Conservation (phyloP, 2,113 vertebrate species). For the Danio rerio region DNA sequence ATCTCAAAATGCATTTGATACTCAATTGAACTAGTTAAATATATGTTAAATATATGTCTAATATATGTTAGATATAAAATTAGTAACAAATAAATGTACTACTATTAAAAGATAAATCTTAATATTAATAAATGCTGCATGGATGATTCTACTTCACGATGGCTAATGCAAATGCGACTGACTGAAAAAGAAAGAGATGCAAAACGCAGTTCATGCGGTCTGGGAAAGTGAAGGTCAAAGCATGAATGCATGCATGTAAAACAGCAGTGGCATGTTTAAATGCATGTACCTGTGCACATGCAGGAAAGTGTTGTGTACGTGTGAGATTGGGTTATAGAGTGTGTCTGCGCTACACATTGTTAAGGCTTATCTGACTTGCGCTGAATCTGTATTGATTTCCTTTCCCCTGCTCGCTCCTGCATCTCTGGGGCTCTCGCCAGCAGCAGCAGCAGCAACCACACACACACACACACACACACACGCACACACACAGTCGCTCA, state of each 20-base stretch:
- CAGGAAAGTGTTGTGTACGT: constrained; percentile 44
- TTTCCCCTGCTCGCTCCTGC: constrained; percentile 76
- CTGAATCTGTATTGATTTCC: constrained; percentile 79
- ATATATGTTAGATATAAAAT: no score
- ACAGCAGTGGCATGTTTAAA: constrained; percentile 28
- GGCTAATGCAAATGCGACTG: no score
- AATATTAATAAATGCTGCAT: no score
- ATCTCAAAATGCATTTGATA: no score
- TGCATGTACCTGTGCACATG: constrained; percentile 12
- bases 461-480: constrained; percentile 45
- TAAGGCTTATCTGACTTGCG: constrained; percentile 83
- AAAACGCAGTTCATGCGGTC: no score
- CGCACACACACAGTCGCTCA: constrained; percentile 30
- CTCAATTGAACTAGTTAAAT: no score
- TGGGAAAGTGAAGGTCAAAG: constrained; percentile 29
- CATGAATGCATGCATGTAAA: constrained; percentile 9
- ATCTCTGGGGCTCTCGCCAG: constrained; percentile 64
- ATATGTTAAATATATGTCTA: no score
- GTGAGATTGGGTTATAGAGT: constrained; percentile 80
- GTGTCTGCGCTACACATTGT: constrained; percentile 80
- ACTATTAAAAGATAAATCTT: no score
- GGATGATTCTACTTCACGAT: no score
- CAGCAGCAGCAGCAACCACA: constrained; percentile 49
- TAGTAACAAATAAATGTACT: no score
- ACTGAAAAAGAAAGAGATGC: no score